These are phyloP conservation scores for Drosophila mauritiana DNA, from an alignment of 1,140 invertebrate genomes.

Conservation along the genomic window DNA sequence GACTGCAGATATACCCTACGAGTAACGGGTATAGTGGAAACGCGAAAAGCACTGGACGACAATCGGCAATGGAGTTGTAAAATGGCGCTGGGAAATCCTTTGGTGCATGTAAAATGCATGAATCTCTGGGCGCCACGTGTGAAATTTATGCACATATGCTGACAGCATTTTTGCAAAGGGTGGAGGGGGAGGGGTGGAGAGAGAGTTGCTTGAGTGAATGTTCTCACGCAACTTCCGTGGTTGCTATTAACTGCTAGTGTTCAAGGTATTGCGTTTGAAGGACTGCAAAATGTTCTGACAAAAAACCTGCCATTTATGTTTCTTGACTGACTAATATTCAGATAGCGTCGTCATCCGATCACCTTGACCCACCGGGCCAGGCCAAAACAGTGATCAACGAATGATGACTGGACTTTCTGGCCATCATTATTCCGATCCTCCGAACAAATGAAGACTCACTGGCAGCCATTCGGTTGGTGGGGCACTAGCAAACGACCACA, in stretches of 20 bases:
- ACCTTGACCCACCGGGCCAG: conserved; percentile 60
- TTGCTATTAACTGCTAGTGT: not conserved
- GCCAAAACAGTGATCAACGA: conserved; percentile 26
- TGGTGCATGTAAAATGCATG: conserved; percentile 77
- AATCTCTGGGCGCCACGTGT: conserved; percentile 65
- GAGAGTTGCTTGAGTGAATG: conserved; percentile 14
- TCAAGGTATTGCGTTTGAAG: too few relatives aligned
- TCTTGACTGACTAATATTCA: conserved; percentile 1
- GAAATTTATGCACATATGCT: conserved; percentile 81
- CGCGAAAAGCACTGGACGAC: conserved; percentile 11
- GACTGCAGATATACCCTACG: too few relatives aligned
- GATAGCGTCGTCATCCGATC: conserved; percentile 18
- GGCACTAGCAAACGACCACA: conserved; percentile 31
- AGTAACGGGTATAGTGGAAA: not conserved
- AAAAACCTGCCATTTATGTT: too few relatives aligned
- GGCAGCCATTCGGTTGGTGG: conserved; percentile 16
- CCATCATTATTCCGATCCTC: conserved; percentile 21
- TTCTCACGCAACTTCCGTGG: not conserved
- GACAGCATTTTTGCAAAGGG: conserved; percentile 57
- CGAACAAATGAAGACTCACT: conserved; percentile 21
- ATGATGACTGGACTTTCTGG: conserved; percentile 29
- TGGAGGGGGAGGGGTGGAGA: not conserved
- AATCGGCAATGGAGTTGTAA: conserved; percentile 10
- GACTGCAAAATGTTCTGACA: too few relatives aligned
- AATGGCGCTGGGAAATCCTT: conserved; percentile 64